A percentile compares a stretch with the other conserved stretches of the same genome.
These are phyloP conservation scores for Miopithecus talapoin DNA, from an alignment of 2,797 vertebrate species.

Conservation along the genomic window DNA sequence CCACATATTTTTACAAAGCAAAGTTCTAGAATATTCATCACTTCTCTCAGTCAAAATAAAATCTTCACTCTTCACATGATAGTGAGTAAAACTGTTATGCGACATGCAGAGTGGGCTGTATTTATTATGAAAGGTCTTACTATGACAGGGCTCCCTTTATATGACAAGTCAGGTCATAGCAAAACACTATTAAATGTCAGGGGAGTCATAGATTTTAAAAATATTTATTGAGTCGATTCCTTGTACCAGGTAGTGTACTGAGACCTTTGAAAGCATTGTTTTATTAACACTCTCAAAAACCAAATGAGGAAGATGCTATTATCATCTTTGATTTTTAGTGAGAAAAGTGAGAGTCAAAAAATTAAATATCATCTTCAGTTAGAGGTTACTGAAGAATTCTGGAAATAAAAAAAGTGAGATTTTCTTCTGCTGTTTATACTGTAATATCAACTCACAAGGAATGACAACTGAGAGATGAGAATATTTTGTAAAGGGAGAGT, in stretches of 20 bases:
- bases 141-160: background rate
- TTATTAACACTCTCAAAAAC: background rate
- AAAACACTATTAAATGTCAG: background rate
- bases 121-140: background rate
- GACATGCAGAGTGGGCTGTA: background rate
- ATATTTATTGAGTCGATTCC: background rate
- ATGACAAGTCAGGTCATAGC: background rate
- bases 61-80: background rate
- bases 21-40: background rate
- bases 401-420: background rate
- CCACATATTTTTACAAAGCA: background rate
- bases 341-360: background rate
- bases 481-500: background rate
- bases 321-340: background rate
- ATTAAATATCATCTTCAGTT: background rate
- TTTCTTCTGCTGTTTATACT: background rate
- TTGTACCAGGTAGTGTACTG: background rate
- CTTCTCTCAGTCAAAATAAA: background rate
- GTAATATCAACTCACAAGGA: background rate
- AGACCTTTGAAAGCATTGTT: background rate
- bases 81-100: background rate
- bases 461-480: background rate
- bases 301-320: background rate
- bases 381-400: background rate
- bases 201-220: background rate